Conservation (phyloP, 2,888 invertebrate species). For the Doris montereyensis region DNA sequence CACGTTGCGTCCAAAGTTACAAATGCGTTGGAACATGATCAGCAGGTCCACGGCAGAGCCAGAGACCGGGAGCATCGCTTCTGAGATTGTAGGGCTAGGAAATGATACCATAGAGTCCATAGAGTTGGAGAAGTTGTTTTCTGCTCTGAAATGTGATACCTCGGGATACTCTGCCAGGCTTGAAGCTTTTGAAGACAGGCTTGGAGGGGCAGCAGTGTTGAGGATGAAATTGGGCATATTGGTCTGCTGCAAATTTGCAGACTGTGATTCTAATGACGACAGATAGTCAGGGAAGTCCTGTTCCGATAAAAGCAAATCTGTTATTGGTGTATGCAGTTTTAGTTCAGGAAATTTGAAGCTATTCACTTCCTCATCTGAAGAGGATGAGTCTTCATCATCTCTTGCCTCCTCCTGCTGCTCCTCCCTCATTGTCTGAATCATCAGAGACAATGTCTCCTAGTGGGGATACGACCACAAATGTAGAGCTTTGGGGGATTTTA, state of each 20-base stretch:
- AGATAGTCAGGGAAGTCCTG: not conserved
- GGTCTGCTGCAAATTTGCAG: not conserved
- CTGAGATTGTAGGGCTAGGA: slow-evolving; percentile 20
- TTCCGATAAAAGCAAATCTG: not conserved
- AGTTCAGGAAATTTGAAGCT: slow-evolving; percentile 33
- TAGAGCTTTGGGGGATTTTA: no score
- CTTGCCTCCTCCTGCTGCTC: not conserved
- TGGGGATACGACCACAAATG: no score
- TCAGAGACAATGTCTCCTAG: not conserved
- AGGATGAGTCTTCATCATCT: not conserved
- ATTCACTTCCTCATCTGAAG: not conserved
- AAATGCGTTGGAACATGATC: slow-evolving; percentile 57
- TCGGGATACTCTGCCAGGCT: not conserved
- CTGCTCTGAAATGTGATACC: not conserved
- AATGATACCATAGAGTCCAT: slow-evolving; percentile 39
- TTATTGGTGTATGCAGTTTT: not conserved
- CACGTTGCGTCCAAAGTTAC: slow-evolving; percentile 46
- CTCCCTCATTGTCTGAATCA: not conserved
- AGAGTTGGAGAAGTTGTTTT: slow-evolving; percentile 39
- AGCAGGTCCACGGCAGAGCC: slow-evolving; percentile 58
- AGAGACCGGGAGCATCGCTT: slow-evolving; percentile 54
- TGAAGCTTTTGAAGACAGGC: slow-evolving; percentile 12
- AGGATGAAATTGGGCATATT: no score
- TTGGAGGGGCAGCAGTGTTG: slow-evolving; percentile 5
- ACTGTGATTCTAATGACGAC: not conserved